Base-by-base conservation (phyloP, 2,888 invertebrate genomes). In the Mayetiola destructor region DNA sequence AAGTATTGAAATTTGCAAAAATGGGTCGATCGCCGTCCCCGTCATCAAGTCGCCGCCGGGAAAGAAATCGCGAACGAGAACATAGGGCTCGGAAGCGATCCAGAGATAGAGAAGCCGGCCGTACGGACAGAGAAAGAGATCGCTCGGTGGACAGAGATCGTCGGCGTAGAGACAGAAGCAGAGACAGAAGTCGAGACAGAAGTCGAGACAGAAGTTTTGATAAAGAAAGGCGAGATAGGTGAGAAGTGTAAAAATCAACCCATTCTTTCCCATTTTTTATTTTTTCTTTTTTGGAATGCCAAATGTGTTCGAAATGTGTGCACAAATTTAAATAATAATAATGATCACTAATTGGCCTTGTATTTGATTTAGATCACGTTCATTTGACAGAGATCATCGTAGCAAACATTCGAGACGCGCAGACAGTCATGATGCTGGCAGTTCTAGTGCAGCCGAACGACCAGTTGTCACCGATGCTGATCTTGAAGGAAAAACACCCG, bases 401-500 rank as follows among this genome's bases (percentile, higher is more conserved):
- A 65, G 63, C 21, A 27, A 52, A 35, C 53, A 37, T 14, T n/a
- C 20, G 42, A 21, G 42, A 14, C 57, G 53, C 57, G 58, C 32
- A 60, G 64, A 55, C 58, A 58, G 29, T 32, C 55, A 37, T 61
- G 48, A n/a, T n/a, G n/a, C n/a, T n/a, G n/a, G 48, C 27, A 27
- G 36, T 14, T 18, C 27, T 18, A 23, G 37, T 37, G 55, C 16
- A 9, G 55, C 55, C 16, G 82, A 82, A 64, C 77, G 82, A 57
- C 84, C 84, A 18, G 77, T 79, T 62, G 77, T 85, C 61, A 79
- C 80, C 66, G 91, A 88, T 61, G 88, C 88, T 16, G 92, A 93
- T 72, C 75, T 94, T 63, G 87, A 88, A 72, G 93, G 92, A 21
- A 91, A 94, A 74, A 81, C 86, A 23, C 84, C 88, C 2, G 92